Evolutionary conservation across 2,888 invertebrate genomes (phyloP), one percentile per base, ranked within the genome.

Genomic region (Sinopyrophorus schimmeli): DNA sequence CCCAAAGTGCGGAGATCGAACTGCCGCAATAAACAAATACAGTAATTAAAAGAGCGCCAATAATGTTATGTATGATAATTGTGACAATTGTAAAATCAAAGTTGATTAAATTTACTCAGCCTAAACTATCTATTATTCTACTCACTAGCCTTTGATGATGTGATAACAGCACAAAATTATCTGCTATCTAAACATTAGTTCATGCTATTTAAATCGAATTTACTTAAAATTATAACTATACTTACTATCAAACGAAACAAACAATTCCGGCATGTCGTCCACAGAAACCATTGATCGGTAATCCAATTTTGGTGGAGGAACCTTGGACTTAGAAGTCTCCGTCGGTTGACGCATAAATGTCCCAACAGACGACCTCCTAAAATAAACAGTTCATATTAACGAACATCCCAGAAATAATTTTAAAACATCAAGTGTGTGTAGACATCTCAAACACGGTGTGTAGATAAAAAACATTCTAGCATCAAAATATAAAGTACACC

Each of bases 181-280:
- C 27, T 31, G 41, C 31, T n/a, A n/a, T 31, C 41, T 41, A 41
- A 31, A 15, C 20, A 32, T 10, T 3, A 24, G 31, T 24, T 21
- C 26, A 34, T 31, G 42, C 31, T 26, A 5, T 16, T n/a, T 7
- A 38, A 28, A 46, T 32, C 24, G 4, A 28, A 20, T 6, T 31
- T n/a, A n/a, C n/a, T n/a, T 58, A 52, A 54, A 58, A 59, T 2
- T 5, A 27, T 2, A 23, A 24, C 11, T 5, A 55, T 64, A 86
- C 92, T 86, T 75, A 93, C 92, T 92, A 74, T 95, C 93, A 70
- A 96, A 90, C 35, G 93, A 91, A 60, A 90, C 89, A 78, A 96
- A 95, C 60, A 96, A 81, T 74, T 94, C 94, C 3, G 95, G 93
- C 84, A 92, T 92, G 72, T 96, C 96, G 66, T 92, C 92, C 57